Percentiles rank a stretch among this genome's conserved stretches.
Conservation (phyloP, 2,113 vertebrate species). For the Equus quagga region DNA sequence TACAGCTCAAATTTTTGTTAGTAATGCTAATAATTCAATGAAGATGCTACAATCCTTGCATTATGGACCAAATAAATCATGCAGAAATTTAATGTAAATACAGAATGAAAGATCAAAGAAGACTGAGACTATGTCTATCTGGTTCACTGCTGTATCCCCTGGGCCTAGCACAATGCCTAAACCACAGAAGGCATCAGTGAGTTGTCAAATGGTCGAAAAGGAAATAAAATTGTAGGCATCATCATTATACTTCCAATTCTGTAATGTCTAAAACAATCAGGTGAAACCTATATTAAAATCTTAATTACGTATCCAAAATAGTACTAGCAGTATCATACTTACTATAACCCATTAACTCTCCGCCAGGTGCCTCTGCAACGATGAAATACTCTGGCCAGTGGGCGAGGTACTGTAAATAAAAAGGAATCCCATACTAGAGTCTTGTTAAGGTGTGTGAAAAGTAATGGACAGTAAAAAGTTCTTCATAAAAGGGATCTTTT, state of each 20-base stretch:
- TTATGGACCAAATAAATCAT: not conserved
- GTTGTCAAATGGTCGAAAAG: not conserved
- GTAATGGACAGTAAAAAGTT: not conserved
- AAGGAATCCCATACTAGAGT: conserved; percentile 96
- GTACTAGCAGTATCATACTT: conserved; percentile 78
- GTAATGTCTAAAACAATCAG: not conserved
- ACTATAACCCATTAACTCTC: conserved; percentile 99
- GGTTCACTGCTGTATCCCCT: not conserved
- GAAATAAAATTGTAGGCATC: not conserved
- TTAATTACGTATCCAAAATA: conserved; percentile 1
- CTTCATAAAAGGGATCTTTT: conserved; percentile 8
- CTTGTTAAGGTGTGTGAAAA: conserved; percentile 83
- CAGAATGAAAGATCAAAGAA: not conserved
- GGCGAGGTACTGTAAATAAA: conserved; percentile 97
- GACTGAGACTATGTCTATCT: not conserved
- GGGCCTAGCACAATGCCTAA: not conserved
- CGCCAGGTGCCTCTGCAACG: conserved; percentile 96
- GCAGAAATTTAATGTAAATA: not conserved
- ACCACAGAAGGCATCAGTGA: not conserved
- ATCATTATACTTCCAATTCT: not conserved
- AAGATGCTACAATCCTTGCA: not conserved
- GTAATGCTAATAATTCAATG: not conserved
- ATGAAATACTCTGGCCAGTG: conserved; percentile 99
- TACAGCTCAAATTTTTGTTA: not conserved
- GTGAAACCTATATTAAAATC: conserved; percentile 21